Percentiles rank a stretch among this genome's conserved stretches.
These are phyloP conservation scores for Plecotus auritus DNA, from an alignment of 2,113 vertebrate genomes.

Conservation along the genomic window DNA sequence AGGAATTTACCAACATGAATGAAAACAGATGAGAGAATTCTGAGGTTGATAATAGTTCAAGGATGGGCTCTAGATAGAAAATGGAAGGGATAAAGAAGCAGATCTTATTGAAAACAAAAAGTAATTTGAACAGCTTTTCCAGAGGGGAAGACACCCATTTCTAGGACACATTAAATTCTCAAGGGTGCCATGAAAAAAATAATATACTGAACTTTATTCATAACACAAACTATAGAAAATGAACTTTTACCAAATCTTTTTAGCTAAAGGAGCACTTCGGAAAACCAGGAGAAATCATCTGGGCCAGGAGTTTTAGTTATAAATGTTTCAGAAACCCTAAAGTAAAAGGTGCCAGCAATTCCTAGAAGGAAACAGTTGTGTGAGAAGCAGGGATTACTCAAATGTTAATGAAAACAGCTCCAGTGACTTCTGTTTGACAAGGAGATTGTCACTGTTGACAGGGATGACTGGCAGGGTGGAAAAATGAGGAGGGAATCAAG, in stretches of 20 bases:
- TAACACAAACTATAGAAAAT: background rate
- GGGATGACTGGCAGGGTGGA: conserved; percentile 38
- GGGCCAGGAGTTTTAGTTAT: background rate
- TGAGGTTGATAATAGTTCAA: background rate
- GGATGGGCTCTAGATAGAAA: background rate
- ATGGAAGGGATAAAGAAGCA: background rate
- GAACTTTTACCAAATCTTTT: background rate
- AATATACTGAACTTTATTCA: background rate
- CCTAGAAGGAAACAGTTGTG: conserved; percentile 25
- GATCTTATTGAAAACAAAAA: background rate
- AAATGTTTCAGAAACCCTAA: background rate
- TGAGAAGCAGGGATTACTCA: conserved; percentile 50
- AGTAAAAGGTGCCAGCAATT: background rate
- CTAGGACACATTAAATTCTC: background rate
- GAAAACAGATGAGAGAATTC: conserved; percentile 9
- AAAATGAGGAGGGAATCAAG: background rate
- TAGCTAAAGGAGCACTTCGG: background rate
- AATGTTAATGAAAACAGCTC: conserved; percentile 37
- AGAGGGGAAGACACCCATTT: background rate
- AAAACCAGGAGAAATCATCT: background rate
- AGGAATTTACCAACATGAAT: background rate
- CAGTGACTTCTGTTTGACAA: conserved; percentile 58
- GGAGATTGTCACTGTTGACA: conserved; percentile 48
- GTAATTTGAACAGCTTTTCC: background rate
- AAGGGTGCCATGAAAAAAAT: background rate